Evolutionary conservation across 2,113 vertebrate species (phyloP).

Genomic region (Varanus komodoensis): DNA sequence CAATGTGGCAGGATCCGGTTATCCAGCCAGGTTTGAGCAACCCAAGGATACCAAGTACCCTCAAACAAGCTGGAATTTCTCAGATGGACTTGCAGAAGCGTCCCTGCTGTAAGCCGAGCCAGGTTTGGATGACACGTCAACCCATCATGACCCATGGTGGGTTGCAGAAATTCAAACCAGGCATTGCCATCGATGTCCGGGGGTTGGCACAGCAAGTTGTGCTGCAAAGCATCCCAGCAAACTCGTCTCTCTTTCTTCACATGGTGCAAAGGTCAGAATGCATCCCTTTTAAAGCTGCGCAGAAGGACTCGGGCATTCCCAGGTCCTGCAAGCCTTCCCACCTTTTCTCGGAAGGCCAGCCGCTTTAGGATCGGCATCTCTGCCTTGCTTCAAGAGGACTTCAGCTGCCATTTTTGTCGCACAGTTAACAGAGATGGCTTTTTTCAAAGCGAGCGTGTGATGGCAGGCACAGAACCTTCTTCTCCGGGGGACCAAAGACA

Average conservation of each 20-base stretch:
- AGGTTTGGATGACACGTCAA: no score
- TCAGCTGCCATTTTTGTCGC: neutral
- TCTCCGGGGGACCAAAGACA: neutral
- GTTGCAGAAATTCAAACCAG: no score
- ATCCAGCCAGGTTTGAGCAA: no score
- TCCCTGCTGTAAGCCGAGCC: no score
- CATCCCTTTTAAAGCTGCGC: slow-evolving; percentile 15
- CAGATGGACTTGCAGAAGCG: no score
- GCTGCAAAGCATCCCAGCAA: no score
- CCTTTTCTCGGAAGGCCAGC: neutral
- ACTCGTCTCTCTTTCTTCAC: neutral
- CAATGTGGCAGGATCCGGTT: no score
- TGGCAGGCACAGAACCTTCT: neutral
- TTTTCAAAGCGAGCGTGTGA: neutral
- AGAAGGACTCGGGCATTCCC: neutral
- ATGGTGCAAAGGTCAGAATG: neutral
- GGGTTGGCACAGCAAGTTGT: neutral
- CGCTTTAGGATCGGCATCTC: slow-evolving; percentile 36
- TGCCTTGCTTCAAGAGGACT: slow-evolving; percentile 2
- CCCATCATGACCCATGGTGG: no score
- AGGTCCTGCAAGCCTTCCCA: neutral
- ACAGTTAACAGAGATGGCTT: neutral
- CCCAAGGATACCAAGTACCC: no score
- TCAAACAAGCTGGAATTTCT: no score
- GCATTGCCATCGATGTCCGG: slow-evolving; percentile 23